Base-by-base conservation (phyloP, 2,113 vertebrate genomes). In the Megalops atlanticus region DNA sequence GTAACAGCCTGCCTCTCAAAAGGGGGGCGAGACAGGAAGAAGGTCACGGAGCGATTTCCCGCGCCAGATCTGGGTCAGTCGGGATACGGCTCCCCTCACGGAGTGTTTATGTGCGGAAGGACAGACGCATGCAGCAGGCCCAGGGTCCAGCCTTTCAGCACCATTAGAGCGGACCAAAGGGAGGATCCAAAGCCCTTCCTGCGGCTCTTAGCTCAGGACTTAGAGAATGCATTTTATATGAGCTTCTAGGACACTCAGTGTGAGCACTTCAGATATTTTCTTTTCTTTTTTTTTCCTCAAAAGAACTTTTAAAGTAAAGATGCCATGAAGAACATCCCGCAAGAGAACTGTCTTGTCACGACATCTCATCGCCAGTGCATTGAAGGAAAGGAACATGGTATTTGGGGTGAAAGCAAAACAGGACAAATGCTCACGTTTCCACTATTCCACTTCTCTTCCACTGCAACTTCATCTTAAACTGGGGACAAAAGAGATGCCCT, bases 181-280 rank as follows among this genome's bases (percentile, higher is more conserved):
- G 52, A 58, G 18, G 52, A 58, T n/a, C 2, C 52, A 58, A 64
- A 64, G 24, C 24, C 58, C 58, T 64, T 64, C 58, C 58, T 64
- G 58, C 6, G 21, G 5, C 52, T 58, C 52, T 0, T 4, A 11
- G 12, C 58, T 64, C n/a, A 54, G 49, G 24, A 54, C 18, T 54
- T 31, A n/a, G 58, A n/a, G n/a, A 64, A 64, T 64, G 58, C n/a
- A 64, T 64, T 64, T 64, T 64, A 64, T 64, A 64, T 64, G 58
- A 64, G 58, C n/a, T 64, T 64, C n/a, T n/a, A 64, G 58, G 1
- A 31, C 24, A 64, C 24, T 11, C n/a, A 2, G 10, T 64, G 58
- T 10, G 58, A 64, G 24, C 58, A 64, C 52, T 64, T 54, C 18
- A 8, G 24, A 64, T 27, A 64, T 21, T 64, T 64, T 64, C 24